Evolutionary conservation across 2,113 vertebrate species (phyloP).

Genomic region (Oplegnathus fasciatus): DNA sequence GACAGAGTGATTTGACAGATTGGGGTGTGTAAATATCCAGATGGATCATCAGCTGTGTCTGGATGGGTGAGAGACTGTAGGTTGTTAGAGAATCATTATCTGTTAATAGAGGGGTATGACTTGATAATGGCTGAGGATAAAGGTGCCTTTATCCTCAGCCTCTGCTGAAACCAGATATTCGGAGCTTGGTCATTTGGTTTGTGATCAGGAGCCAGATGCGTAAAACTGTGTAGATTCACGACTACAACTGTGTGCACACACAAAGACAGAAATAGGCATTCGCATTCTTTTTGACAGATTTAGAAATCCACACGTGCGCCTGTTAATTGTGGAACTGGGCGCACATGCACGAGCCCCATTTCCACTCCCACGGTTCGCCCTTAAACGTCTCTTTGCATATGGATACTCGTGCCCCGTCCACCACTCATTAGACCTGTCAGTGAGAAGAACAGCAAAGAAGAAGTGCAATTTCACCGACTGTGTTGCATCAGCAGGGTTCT

Average conservation of each 20-base stretch:
- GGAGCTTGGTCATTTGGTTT: slow-evolving; percentile 7
- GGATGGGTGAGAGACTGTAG: slow-evolving; percentile 40
- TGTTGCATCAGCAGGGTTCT: no score
- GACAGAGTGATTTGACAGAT: slow-evolving; percentile 47
- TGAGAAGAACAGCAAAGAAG: no score
- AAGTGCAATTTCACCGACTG: no score
- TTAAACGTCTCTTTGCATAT: no score
- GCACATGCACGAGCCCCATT: no score
- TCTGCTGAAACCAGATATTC: not conserved
- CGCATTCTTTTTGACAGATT: not conserved
- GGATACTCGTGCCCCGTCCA: no score
- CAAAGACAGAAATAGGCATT: not conserved
- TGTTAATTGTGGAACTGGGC: no score
- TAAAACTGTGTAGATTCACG: no score
- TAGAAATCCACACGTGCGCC: no score
- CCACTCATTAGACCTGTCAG: no score
- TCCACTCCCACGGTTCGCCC: no score
- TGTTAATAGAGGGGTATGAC: slow-evolving; percentile 38
- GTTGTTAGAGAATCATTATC: slow-evolving; percentile 51
- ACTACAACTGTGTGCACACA: no score
- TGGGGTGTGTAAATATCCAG: slow-evolving; percentile 52
- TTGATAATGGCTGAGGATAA: slow-evolving; percentile 29
- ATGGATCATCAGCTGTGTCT: slow-evolving; percentile 56
- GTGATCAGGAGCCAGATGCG: not conserved
- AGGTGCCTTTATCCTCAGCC: slow-evolving; percentile 9